Conservation (phyloP, 2,888 invertebrate genomes). For the Drosophila borborema region DNA sequence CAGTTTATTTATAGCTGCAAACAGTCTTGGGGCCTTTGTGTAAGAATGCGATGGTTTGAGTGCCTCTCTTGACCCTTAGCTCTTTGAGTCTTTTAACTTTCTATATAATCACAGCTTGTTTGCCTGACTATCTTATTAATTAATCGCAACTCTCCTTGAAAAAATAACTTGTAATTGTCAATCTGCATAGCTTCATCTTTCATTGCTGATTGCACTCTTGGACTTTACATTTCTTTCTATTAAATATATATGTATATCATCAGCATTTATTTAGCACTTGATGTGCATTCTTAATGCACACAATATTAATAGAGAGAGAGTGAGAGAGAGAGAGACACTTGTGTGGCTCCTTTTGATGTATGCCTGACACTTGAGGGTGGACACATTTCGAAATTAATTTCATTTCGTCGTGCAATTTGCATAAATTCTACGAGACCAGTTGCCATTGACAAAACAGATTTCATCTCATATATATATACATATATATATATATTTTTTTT, state of each 20-base stretch:
- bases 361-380: constrained; percentile 70
- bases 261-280: constrained; percentile 59
- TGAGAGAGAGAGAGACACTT: neutral
- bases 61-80: neutral
- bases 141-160: neutral
- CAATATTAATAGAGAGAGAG: neutral
- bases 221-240: constrained; percentile 11
- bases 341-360: constrained; percentile 53
- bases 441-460: constrained; percentile 61
- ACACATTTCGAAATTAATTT: constrained; percentile 76
- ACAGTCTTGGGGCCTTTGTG: neutral
- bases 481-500: neutral
- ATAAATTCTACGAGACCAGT: constrained; percentile 58
- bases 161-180: neutral
- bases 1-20: neutral
- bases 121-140: constrained; percentile 1
- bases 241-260: neutral
- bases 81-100: neutral
- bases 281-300: constrained; percentile 51
- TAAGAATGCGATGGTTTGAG: neutral
- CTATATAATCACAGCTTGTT: neutral
- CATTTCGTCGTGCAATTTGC: constrained; percentile 63
- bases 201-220: constrained; percentile 14
- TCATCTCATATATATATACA: constrained; percentile 1
- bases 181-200: neutral